Percentiles rank a stretch among this genome's conserved stretches.
These are phyloP conservation scores for Ypsolopha scabrella DNA, from an alignment of 2,888 invertebrate genomes.

Conservation along the genomic window DNA sequence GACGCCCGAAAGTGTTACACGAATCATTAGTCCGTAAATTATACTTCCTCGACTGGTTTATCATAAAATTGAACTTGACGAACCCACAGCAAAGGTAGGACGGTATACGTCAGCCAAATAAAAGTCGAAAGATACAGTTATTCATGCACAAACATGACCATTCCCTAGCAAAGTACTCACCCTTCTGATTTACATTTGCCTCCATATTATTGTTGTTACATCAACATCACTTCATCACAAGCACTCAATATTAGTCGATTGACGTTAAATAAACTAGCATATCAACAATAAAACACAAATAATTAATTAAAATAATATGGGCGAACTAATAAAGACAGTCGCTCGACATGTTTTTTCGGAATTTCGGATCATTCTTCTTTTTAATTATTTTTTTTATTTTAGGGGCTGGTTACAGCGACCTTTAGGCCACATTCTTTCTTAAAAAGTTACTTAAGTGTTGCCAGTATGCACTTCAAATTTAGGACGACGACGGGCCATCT, in stretches of 20 bases:
- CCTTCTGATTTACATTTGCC: slow-evolving; percentile 58
- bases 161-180: slow-evolving; percentile 38
- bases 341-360: slow-evolving; percentile 21
- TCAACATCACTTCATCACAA: slow-evolving; percentile 57
- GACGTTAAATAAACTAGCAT: not conserved
- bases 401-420: too few species aligned
- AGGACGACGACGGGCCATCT: too few species aligned
- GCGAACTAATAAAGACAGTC: slow-evolving; percentile 28
- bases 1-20: slow-evolving; percentile 14
- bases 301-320: slow-evolving; percentile 13
- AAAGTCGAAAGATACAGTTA: slow-evolving; percentile 56
- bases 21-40: not conserved
- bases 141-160: slow-evolving; percentile 57
- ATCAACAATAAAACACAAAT: not conserved
- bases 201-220: slow-evolving; percentile 44
- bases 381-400: too few species aligned
- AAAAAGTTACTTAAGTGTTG: too few species aligned
- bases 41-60: slow-evolving; percentile 6
- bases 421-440: too few species aligned
- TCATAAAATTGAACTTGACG: slow-evolving; percentile 11
- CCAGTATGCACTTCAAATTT: too few species aligned
- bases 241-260: slow-evolving; percentile 14
- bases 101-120: slow-evolving; percentile 38
- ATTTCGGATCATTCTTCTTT: not conserved
- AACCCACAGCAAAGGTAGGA: slow-evolving; percentile 14